These are phyloP conservation scores for Taphrorychus bicolor DNA, from an alignment of 2,888 invertebrate species.

Conservation along the genomic window DNA sequence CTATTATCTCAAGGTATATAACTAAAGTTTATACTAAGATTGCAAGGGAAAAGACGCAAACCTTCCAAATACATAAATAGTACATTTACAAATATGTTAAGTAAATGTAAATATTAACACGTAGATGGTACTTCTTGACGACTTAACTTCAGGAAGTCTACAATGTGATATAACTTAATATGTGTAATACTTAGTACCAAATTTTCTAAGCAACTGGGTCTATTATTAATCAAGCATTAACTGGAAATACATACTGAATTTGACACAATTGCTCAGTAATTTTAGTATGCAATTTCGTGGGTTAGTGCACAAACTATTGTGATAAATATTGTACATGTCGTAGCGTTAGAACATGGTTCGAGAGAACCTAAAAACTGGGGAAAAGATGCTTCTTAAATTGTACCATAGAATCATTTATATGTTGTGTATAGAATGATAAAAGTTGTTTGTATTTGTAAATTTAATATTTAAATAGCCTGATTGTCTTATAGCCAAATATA, in stretches of 20 bases:
- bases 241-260: too few relatives aligned
- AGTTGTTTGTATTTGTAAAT: slow-evolving; percentile 8
- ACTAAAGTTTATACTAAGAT: too few relatives aligned
- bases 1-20: too few relatives aligned
- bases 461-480: slow-evolving; percentile 6
- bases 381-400: slow-evolving; percentile 55
- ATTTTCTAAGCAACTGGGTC: not conserved
- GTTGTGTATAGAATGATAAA: slow-evolving; percentile 49
- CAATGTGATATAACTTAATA: not conserved
- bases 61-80: too few relatives aligned
- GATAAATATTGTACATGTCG: slow-evolving; percentile 36
- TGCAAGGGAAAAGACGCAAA: too few relatives aligned
- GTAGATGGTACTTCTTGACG: too few relatives aligned
- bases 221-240: too few relatives aligned
- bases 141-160: too few relatives aligned
- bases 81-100: too few relatives aligned
- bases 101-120: too few relatives aligned
- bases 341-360: not conserved
- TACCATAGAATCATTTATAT: slow-evolving; percentile 50
- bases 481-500: slow-evolving; percentile 20
- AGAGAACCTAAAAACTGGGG: slow-evolving; percentile 46
- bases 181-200: not conserved
- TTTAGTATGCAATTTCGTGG: not conserved
- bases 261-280: not conserved
- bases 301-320: slow-evolving; percentile 23